These are phyloP conservation scores for Mesopsocus fuscifrons DNA, from an alignment of 2,888 invertebrate species.

Conservation along the genomic window DNA sequence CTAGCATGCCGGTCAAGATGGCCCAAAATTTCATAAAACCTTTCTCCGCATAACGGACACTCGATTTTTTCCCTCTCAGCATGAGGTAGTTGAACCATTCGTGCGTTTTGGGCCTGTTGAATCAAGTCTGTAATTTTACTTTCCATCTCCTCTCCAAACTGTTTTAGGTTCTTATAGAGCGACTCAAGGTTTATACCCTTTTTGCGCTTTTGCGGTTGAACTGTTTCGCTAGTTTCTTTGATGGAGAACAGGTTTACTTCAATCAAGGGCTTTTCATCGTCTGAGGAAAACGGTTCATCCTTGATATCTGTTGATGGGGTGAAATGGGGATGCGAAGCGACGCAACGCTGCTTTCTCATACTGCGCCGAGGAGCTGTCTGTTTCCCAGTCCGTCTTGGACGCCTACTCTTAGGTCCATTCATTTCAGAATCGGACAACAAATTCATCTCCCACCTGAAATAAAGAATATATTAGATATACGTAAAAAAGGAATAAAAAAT, in stretches of 20 bases:
- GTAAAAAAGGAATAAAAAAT: too few relatives aligned
- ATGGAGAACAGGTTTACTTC: not conserved
- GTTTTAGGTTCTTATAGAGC: conserved; percentile 1
- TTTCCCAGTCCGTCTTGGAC: too few relatives aligned
- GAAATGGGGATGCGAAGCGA: too few relatives aligned
- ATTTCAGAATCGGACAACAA: too few relatives aligned
- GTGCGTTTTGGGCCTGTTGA: not conserved
- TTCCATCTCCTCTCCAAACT: conserved; percentile 5
- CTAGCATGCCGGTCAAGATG: conserved; percentile 14
- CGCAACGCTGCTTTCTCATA: too few relatives aligned
- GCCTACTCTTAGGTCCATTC: too few relatives aligned
- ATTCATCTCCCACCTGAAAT: too few relatives aligned
- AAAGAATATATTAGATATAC: too few relatives aligned
- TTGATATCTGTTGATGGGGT: not conserved
- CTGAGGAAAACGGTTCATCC: conserved; percentile 4
- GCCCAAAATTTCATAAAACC: conserved; percentile 14
- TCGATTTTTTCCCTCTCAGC: conserved; percentile 2
- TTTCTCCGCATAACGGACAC: conserved; percentile 11
- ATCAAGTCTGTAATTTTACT: not conserved
- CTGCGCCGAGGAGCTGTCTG: too few relatives aligned
- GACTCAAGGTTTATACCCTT: not conserved
- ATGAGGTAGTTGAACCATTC: not conserved
- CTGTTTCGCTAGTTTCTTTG: not conserved
- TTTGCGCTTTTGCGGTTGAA: not conserved
- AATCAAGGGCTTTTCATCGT: conserved; percentile 1